Evolutionary conservation across 1,140 invertebrate genomes (phyloP), one percentile per base, ranked within the genome.

Genomic region (Bombus huntii): DNA sequence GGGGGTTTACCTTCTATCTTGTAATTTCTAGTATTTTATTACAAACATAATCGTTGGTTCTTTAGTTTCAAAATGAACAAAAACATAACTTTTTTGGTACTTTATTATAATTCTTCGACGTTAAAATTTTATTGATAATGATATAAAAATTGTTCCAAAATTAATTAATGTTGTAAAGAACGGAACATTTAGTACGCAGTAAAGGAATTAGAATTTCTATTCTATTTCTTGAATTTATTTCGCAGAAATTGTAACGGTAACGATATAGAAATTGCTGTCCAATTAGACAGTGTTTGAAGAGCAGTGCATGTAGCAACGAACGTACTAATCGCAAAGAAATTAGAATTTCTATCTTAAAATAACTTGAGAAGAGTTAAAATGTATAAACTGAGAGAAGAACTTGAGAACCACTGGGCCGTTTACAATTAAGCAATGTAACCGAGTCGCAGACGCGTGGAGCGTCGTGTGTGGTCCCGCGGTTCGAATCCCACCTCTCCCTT

Each of bases 361-460:
- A 22, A 57, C 37, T 53, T 2, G n/a, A 39, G n/a, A 44, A 37
- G 1, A 70, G 47, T 28, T 71, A 13, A 70, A 39, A 53, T 22
- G 44, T n/a, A 37, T n/a, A 31, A 18, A 13, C 28, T 37, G 25
- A 57, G 15, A 34, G 47, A 66, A 66, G 57, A 81, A 37, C 28
- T 31, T 95, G 95, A 94, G 94, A 93, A 84, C 92, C 95, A 72
- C 94, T 95, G 94, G 81, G 90, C 90, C 94, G 93, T 95, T 95
- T 95, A 95, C 94, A 95, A 95, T 95, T 95, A 95, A 95, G 94
- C 94, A 95, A 95, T 95, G 94, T 95, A 94, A 95, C 94, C 93
- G 92, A 95, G 94, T 94, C 94, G 93, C 92, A 95, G 94, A 95
- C 95, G 94, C 94, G 94, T 95, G 94, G 95, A 94, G 93, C 94